A percentile compares a stretch with the other conserved stretches of the same genome.
Conservation (phyloP, 2,888 invertebrate genomes). For the Pristionchus mayeri region DNA sequence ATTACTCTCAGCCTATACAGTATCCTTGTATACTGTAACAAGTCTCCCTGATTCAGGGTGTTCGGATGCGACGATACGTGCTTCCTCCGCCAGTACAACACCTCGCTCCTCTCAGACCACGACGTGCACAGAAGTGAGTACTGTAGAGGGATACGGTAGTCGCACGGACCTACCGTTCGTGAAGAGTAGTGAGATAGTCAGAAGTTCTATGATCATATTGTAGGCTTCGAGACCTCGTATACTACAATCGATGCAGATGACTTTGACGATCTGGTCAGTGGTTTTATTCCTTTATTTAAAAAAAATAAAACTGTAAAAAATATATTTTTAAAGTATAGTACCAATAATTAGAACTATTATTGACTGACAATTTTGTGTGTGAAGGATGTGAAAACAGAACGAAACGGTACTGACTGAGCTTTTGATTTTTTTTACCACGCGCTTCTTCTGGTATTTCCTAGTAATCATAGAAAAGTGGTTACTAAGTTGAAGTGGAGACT, state of each 20-base stretch:
- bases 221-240: conserved; percentile 7
- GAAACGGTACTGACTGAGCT: too few relatives aligned
- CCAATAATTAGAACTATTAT: too few relatives aligned
- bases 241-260: conserved; percentile 14
- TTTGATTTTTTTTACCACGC: too few relatives aligned
- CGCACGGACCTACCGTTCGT: background rate
- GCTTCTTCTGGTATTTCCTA: too few relatives aligned
- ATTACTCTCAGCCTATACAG: too few relatives aligned
- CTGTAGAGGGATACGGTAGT: background rate
- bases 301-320: too few relatives aligned
- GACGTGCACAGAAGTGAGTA: conserved; percentile 20
- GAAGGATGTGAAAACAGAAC: too few relatives aligned
- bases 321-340: too few relatives aligned
- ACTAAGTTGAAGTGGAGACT: too few relatives aligned
- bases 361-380: too few relatives aligned
- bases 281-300: background rate
- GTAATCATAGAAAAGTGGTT: too few relatives aligned
- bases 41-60: background rate
- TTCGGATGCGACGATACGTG: background rate
- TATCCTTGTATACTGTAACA: background rate
- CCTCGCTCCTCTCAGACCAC: background rate
- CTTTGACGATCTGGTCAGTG: conserved; percentile 28
- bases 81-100: background rate
- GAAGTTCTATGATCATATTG: too few relatives aligned
- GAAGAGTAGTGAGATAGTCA: background rate